These are phyloP conservation scores for Campoletis sonorensis DNA, from an alignment of 1,140 invertebrate genomes.

Conservation along the genomic window DNA sequence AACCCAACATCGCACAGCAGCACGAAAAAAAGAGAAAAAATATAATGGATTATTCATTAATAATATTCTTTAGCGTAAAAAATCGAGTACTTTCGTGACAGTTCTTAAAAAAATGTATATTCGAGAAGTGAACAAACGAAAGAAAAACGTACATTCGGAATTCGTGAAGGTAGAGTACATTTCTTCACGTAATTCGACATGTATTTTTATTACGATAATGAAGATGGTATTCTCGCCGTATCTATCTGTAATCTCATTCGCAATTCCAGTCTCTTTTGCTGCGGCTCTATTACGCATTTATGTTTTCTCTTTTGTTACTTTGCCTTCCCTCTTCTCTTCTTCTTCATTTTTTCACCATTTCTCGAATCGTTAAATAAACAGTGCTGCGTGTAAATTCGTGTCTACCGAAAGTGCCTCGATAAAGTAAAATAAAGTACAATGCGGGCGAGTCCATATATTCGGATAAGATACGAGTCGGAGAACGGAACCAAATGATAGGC, in stretches of 20 bases:
- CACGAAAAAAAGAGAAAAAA: background rate
- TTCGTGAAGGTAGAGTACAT: conserved; percentile 1
- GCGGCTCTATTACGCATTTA: conserved; percentile 15
- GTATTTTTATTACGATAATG: conserved; percentile 3
- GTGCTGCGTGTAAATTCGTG: conserved; percentile 15
- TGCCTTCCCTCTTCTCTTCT: background rate
- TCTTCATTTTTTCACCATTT: background rate
- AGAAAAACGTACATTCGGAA: background rate
- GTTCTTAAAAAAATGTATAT: background rate
- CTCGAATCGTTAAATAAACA: background rate
- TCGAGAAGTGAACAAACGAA: background rate
- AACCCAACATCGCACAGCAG: background rate
- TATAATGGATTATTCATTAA: background rate
- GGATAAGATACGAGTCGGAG: conserved; percentile 12
- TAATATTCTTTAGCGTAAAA: background rate
- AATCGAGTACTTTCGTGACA: background rate
- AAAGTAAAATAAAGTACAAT: conserved; percentile 50
- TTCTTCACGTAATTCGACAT: conserved; percentile 14
- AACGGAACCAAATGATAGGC: background rate
- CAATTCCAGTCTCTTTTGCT: background rate
- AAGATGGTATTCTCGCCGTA: background rate
- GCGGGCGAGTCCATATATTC: conserved; percentile 42
- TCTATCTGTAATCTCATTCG: background rate
- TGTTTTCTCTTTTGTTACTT: background rate
- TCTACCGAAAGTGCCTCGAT: conserved; percentile 43